Base-by-base conservation (phyloP, 2,113 vertebrate species). In the Motacilla alba region DNA sequence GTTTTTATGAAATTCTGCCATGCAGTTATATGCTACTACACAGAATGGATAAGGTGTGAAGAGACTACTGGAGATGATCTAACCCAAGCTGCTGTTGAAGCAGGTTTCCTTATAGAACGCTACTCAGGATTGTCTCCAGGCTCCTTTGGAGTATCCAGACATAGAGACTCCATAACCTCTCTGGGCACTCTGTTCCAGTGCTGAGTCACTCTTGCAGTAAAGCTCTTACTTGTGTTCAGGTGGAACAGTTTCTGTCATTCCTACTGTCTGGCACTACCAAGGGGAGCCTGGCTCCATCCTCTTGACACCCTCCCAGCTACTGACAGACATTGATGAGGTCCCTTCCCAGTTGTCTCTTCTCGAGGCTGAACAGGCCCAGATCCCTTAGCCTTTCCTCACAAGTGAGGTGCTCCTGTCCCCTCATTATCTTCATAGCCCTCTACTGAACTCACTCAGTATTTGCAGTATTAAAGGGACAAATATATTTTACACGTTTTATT, bases 371-470 rank as follows among this genome's bases (percentile, higher is more conserved):
- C 10, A 77, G 35, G 35, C 22, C 22, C 47, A 83, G 56, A 83
- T 33, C 12, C 15, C 31, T 33, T 49, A 69, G 41, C 35, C 22
- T 11, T 33, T 63, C 35, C 56, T 56, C 47, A 69, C 22, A 56
- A 31, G 8, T 69, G 18, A 69, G 47, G 15, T 23, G 47, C 6
- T 69, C 35, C 56, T 59, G 20, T 26, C 28, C 22, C 26, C 49
- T 70, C 41, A 55, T 17, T 10, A 83, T 33, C 22, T 56, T 33
- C 27, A 27, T 0, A 37, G 27, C 14, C 31, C 41, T 69, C 47
- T 0, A 0, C 35, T 28, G 9, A 35, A 90, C 15, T 63, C n/a
- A 55, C 5, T 19, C 19, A 49, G 1, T 41, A 69, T 35, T 43
- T 52, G 14, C 16, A 69, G 9, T 33, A 76, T 52, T 80, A 60